phyloP scores from a whole-genome alignment of 2,888 invertebrate genomes.

The Hypercompe scribonia region DNA sequence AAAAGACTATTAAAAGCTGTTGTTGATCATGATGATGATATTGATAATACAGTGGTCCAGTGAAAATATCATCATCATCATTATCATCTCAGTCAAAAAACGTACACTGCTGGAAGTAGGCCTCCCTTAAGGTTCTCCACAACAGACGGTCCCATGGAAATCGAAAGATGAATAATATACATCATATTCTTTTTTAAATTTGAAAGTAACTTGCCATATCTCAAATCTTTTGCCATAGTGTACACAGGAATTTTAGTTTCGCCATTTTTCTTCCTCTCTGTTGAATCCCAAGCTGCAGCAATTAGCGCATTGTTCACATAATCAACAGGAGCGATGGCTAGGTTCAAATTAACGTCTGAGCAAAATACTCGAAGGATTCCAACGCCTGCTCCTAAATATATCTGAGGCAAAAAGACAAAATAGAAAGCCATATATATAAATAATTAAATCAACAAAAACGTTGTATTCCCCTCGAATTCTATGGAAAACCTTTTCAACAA shows the following conservation, averaged over 20 bases:
- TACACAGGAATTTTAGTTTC: background rate
- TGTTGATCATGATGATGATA: too few relatives aligned
- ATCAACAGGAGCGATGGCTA: slow-evolving; percentile 45
- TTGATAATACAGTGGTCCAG: too few relatives aligned
- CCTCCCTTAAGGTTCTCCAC: too few relatives aligned
- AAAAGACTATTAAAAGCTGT: too few relatives aligned
- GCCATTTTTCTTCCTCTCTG: slow-evolving; percentile 18
- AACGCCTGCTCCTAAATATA: slow-evolving; percentile 30
- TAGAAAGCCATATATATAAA: background rate
- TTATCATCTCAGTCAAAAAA: too few relatives aligned
- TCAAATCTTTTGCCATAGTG: background rate
- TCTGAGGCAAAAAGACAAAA: slow-evolving; percentile 28
- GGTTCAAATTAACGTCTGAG: background rate
- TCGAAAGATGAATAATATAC: too few relatives aligned
- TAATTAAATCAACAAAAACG: background rate
- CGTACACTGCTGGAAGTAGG: too few relatives aligned
- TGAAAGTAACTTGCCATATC: slow-evolving; percentile 1
- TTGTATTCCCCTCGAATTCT: too few relatives aligned
- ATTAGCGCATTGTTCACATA: slow-evolving; percentile 54
- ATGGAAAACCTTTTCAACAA: too few relatives aligned
- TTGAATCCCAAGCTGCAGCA: slow-evolving; percentile 44
- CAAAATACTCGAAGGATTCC: slow-evolving; percentile 34
- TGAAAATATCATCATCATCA: too few relatives aligned
- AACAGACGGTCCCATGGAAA: too few relatives aligned
- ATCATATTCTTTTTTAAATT: background rate